Conservation (phyloP, 2,797 vertebrate species). For the Glyptemys insculpta region DNA sequence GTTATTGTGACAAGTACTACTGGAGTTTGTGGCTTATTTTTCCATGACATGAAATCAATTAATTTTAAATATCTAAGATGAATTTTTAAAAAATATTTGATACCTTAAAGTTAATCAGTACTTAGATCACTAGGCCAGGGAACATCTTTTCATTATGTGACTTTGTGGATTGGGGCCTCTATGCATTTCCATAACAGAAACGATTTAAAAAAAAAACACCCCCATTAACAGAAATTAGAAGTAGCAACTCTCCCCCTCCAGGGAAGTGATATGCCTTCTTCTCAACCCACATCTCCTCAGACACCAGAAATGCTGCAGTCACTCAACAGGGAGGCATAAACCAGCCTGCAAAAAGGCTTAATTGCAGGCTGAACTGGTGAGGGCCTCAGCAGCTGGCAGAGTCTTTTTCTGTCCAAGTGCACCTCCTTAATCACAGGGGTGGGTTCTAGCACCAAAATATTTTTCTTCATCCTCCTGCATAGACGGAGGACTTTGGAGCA, state of each 20-base stretch:
- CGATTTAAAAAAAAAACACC: neutral
- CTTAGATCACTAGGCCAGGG: neutral
- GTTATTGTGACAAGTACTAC: neutral
- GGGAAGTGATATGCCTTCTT: neutral
- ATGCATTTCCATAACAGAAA: neutral
- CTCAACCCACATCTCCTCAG: neutral
- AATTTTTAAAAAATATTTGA: neutral
- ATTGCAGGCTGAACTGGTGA: neutral
- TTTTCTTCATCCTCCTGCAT: neutral
- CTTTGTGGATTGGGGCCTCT: fast-evolving
- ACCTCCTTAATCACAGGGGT: fast-evolving
- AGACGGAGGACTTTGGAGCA: neutral
- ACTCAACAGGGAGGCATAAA: neutral
- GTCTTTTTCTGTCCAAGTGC: neutral
- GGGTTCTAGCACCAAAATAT: neutral
- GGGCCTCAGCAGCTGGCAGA: neutral
- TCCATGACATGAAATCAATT: neutral
- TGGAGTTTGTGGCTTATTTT: neutral
- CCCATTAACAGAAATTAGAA: neutral
- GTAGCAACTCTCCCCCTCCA: fast-evolving
- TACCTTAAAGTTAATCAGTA: neutral
- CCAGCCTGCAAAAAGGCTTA: neutral
- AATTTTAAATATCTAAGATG: neutral
- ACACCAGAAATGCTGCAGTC: neutral
- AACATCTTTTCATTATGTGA: neutral